Evolutionary conservation across 2,888 invertebrate species (phyloP).

Genomic region (Glyphotaelius pellucidus): DNA sequence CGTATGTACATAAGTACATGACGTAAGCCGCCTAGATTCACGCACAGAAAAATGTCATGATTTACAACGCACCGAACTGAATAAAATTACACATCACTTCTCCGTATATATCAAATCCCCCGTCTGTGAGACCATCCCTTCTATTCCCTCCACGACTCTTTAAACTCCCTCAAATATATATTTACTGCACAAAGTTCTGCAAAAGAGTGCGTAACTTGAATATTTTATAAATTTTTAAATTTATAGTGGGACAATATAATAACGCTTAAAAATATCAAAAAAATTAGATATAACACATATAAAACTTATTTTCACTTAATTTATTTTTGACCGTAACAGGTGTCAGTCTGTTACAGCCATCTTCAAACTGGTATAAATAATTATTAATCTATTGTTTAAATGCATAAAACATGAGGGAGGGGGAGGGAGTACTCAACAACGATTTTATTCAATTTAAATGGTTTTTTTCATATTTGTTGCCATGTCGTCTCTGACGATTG

Average conservation of each 20-base stretch:
- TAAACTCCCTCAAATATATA: conserved; percentile 8
- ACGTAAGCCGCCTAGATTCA: conserved; percentile 13
- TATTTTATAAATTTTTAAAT: neutral
- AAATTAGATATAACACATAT: too few relatives aligned
- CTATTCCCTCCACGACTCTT: neutral
- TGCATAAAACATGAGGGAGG: too few relatives aligned
- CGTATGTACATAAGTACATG: neutral
- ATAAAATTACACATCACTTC: conserved; percentile 46
- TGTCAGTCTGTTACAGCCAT: too few relatives aligned
- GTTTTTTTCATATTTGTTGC: too few relatives aligned
- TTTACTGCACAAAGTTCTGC: conserved; percentile 39
- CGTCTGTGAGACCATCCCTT: neutral
- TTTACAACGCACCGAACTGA: conserved; percentile 58
- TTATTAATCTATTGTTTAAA: too few relatives aligned
- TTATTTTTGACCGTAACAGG: too few relatives aligned
- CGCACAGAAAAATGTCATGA: conserved; percentile 44
- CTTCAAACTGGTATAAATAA: too few relatives aligned
- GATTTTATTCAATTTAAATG: too few relatives aligned
- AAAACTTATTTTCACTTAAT: too few relatives aligned
- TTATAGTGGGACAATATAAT: neutral
- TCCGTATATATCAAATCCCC: neutral
- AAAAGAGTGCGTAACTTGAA: conserved; percentile 22
- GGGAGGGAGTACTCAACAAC: too few relatives aligned
- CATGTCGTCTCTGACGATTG: too few relatives aligned
- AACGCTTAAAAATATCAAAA: neutral